Conservation (phyloP, 2,888 invertebrate species). For the Lampropteryx suffumata region DNA sequence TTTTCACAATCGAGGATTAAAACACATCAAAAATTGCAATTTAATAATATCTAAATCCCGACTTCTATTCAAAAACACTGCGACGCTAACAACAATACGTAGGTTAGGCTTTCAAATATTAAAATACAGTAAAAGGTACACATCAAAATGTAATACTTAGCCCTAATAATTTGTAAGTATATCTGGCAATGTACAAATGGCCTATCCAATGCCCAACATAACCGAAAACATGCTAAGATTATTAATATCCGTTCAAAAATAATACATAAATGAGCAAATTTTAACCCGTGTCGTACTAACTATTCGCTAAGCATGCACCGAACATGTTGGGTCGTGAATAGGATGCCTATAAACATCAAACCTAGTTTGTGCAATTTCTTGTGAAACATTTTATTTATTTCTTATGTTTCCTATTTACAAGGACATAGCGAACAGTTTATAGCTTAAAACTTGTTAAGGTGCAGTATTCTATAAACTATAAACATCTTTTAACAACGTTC, state of each 20-base stretch:
- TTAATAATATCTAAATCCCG: slow-evolving; percentile 7
- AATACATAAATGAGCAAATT: slow-evolving; percentile 25
- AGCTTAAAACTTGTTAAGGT: slow-evolving; percentile 6
- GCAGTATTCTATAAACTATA: not conserved
- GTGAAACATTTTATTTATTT: slow-evolving; percentile 7
- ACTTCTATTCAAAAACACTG: slow-evolving; percentile 25
- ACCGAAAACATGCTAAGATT: slow-evolving; percentile 1
- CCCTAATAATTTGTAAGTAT: slow-evolving; percentile 38
- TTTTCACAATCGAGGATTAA: slow-evolving; percentile 12
- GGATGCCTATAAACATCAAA: slow-evolving; percentile 1
- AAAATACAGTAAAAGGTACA: slow-evolving; percentile 45
- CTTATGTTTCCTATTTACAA: not conserved
- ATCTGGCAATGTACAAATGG: slow-evolving; percentile 41
- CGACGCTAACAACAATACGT: slow-evolving; percentile 36
- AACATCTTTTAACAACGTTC: not conserved
- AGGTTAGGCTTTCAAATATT: slow-evolving; percentile 46
- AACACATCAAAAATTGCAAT: slow-evolving; percentile 19
- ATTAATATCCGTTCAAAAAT: slow-evolving; percentile 19
- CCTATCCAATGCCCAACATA: slow-evolving; percentile 18
- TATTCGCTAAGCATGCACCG: slow-evolving; percentile 3
- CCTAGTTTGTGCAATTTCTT: slow-evolving; percentile 25
- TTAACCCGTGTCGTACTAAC: slow-evolving; percentile 20
- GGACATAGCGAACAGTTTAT: slow-evolving; percentile 7
- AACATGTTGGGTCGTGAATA: slow-evolving; percentile 17
- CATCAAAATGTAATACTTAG: slow-evolving; percentile 49